These are phyloP conservation scores for Caenorhabditis becei DNA, from an alignment of 2,888 invertebrate genomes.

Conservation along the genomic window DNA sequence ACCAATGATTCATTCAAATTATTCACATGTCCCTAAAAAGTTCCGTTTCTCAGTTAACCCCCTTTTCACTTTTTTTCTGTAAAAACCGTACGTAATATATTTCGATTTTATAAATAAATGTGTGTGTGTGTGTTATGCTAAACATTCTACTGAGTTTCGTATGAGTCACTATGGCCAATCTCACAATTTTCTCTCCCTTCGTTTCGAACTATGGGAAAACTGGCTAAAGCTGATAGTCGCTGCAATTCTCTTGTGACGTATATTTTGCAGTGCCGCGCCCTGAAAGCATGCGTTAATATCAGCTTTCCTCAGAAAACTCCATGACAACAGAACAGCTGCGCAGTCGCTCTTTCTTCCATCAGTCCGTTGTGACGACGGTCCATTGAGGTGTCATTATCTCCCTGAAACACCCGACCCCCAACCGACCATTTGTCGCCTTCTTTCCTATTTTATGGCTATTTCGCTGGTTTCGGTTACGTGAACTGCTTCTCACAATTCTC, in stretches of 20 bases:
- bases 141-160: no score
- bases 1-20: background rate
- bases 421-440: background rate
- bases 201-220: no score
- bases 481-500: background rate
- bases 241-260: no score
- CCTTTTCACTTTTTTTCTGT: background rate
- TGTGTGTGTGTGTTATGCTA: no score
- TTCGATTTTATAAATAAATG: constrained; percentile 3
- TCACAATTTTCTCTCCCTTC: no score
- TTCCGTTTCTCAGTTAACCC: constrained; percentile 3
- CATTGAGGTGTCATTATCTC: background rate
- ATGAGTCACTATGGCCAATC: no score
- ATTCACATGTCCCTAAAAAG: no score
- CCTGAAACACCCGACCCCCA: background rate
- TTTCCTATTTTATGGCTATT: background rate
- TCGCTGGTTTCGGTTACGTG: background rate
- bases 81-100: background rate
- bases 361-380: background rate
- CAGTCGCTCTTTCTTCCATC: background rate
- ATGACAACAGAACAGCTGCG: constrained; percentile 1
- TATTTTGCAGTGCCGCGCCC: no score
- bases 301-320: background rate
- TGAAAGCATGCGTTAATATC: no score
- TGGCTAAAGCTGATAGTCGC: no score